Evolutionary conservation across 2,797 vertebrate genomes (phyloP), one percentile per base, ranked within the genome.

Genomic region (Sitta carolinensis): DNA sequence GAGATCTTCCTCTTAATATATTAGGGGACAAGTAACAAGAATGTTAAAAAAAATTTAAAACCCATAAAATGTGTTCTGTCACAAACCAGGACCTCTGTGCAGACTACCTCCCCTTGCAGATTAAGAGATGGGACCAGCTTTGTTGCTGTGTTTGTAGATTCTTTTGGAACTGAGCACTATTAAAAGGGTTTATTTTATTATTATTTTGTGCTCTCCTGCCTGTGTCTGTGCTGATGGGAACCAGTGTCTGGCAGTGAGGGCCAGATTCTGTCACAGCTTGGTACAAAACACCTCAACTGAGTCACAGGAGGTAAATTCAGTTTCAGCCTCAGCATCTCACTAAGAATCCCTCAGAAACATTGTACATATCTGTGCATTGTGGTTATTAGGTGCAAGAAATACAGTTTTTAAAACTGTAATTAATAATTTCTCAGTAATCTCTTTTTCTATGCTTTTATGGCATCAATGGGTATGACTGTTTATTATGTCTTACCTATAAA

Each of bases 401-500:
- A 94, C 77, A 91, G 43, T 94, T 97, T 84, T 97, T 89, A 79
- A 96, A 96, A 94, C 79, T 90, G 86, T 90, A 97, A 97, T 97
- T 96, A 97, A 98, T 98, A 55, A 97, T 96, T 97, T 87, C 95
- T 83, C 89, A 97, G 95, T 95, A 97, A 97, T 94, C 83, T 84
- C 88, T 95, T 85, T 95, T 94, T 95, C 85, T 87, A 64, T 74
- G 73, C 93, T 77, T 96, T 97, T 97, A 96, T 96, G 91, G 85
- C 92, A 97, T 97, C 95, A 95, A 29, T 88, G 91, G 88, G 61
- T 97, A 95, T 95, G 95, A 95, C 96, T 96, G 91, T 97, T 97
- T 97, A 97, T 97, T 97, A 97, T 95, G 96, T 96, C 95, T 97
- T 97, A 94, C 97, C 94, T 97, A 95, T 97, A 97, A 98, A 98